A percentile compares a stretch with the other conserved stretches of the same genome.
These are phyloP conservation scores for Himalopsyche phryganea DNA, from an alignment of 1,140 invertebrate genomes.

Conservation along the genomic window DNA sequence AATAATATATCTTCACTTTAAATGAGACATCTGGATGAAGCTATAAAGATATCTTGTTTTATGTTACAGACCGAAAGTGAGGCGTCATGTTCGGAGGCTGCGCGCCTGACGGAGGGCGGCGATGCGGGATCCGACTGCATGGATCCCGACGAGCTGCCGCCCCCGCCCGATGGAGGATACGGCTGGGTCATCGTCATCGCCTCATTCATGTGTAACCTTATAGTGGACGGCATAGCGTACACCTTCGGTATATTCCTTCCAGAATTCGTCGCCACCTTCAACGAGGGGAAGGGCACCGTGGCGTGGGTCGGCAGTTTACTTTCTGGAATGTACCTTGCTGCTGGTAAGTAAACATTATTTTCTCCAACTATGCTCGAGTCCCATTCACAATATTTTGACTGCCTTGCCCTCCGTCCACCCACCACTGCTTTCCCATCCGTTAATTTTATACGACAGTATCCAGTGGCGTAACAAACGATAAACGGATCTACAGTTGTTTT, in stretches of 20 bases:
- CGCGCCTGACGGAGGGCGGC: conserved; percentile 64
- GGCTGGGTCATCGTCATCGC: conserved; percentile 95
- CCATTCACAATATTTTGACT: no score
- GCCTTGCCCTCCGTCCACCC: no score
- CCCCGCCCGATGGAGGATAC: conserved; percentile 82
- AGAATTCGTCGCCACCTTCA: conserved; percentile 78
- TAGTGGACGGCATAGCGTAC: conserved; percentile 96
- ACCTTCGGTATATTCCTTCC: conserved; percentile 87
- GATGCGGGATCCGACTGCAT: conserved; percentile 70
- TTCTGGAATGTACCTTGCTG: conserved; percentile 89
- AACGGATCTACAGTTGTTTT: no score
- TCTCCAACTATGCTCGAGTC: no score
- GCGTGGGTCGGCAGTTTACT: conserved; percentile 94
- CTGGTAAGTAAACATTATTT: conserved; percentile 59
- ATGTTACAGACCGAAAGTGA: conserved; percentile 80
- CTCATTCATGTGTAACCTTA: conserved; percentile 96
- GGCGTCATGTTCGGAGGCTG: conserved; percentile 71
- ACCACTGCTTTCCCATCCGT: no score
- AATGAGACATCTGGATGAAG: no score
- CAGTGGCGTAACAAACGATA: no score
- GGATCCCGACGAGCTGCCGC: conserved; percentile 73
- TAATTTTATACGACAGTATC: no score
- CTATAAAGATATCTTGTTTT: background rate
- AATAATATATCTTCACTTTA: no score
- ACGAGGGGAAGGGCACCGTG: conserved; percentile 80